Conservation (phyloP, 2,113 vertebrate species). For the Catharus minimus region DNA sequence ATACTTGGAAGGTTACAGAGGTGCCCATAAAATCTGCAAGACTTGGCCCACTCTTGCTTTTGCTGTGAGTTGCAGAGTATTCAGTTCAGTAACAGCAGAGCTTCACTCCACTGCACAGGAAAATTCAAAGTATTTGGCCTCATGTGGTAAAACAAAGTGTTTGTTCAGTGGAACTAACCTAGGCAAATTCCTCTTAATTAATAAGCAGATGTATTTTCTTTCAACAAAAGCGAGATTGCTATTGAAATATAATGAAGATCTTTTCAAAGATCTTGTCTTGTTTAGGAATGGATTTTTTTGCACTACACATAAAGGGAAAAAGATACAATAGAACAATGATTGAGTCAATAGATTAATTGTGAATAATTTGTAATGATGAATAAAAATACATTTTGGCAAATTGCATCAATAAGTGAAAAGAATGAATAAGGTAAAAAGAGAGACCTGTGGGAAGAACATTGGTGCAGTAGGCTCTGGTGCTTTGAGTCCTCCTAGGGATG, state of each 20-base stretch:
- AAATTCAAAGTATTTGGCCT: slow-evolving; percentile 44
- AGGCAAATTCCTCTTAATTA: slow-evolving; percentile 39
- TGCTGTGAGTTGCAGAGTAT: background rate
- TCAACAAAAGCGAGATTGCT: background rate
- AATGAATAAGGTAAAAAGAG: background rate
- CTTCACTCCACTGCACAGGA: background rate
- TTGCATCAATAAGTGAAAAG: background rate
- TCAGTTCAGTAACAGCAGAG: background rate
- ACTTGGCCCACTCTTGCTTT: background rate
- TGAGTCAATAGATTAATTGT: background rate
- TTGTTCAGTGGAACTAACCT: slow-evolving; percentile 25
- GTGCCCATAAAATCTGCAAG: background rate
- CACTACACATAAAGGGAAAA: background rate
- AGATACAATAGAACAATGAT: background rate
- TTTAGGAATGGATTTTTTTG: background rate
- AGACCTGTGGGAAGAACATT: background rate
- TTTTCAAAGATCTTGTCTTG: background rate
- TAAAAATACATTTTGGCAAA: background rate
- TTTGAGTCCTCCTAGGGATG: background rate
- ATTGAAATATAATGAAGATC: background rate
- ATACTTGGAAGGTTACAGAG: background rate
- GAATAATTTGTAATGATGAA: background rate
- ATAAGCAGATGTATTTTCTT: slow-evolving; percentile 21
- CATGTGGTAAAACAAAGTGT: slow-evolving; percentile 13
- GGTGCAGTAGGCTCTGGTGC: background rate